phyloP scores from a whole-genome alignment of 2,113 vertebrate species.

The Actenoides hombroni region DNA sequence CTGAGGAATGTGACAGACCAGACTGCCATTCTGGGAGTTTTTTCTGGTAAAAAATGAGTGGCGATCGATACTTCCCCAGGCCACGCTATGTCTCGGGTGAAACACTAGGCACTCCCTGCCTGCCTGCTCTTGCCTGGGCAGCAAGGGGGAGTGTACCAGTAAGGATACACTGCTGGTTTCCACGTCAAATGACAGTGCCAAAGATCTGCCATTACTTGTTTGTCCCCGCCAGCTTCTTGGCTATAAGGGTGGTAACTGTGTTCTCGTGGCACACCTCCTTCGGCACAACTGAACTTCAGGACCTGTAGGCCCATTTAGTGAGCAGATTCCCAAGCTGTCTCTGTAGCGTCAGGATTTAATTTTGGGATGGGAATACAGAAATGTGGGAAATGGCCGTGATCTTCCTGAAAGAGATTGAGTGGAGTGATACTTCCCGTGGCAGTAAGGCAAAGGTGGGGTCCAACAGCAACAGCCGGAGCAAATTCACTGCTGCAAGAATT shows the following conservation, averaged over 20 bases:
- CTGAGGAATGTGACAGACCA: background rate
- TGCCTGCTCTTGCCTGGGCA: background rate
- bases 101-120: background rate
- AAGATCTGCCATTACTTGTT: background rate
- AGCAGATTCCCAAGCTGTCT: background rate
- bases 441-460: background rate
- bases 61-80: background rate
- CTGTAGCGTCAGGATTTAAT: background rate
- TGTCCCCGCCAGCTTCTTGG: background rate
- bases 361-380: background rate
- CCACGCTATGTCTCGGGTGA: background rate
- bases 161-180: background rate
- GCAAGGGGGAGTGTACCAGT: background rate
- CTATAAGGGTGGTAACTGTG: background rate
- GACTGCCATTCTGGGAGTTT: background rate
- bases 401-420: background rate
- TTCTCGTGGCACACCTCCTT: rapidly evolving
- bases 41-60: background rate
- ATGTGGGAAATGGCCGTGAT: background rate
- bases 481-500: background rate
- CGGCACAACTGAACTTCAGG: background rate
- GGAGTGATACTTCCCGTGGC: background rate
- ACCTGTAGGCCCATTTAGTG: background rate
- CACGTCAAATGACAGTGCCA: background rate
- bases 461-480: background rate